These are phyloP conservation scores for Daubentonia madagascariensis DNA, from an alignment of 2,113 vertebrate species.

Conservation along the genomic window DNA sequence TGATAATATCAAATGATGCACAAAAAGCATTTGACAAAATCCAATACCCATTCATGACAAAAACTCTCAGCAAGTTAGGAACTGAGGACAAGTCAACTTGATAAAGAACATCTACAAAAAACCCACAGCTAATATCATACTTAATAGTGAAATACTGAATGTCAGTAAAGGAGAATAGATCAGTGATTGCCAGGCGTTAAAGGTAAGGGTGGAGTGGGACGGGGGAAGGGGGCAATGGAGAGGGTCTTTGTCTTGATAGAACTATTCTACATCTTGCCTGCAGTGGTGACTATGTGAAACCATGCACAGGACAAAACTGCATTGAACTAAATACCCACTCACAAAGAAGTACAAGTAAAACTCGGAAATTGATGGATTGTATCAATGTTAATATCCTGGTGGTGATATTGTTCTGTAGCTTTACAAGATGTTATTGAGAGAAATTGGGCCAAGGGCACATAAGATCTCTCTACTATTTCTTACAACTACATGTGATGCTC, in stretches of 20 bases:
- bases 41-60: neutral
- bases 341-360: neutral
- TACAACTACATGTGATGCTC: neutral
- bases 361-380: neutral
- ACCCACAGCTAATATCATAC: neutral
- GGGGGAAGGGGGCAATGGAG: neutral
- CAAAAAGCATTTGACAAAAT: slow-evolving; percentile 1
- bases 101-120: neutral
- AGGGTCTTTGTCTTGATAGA: neutral
- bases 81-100: neutral
- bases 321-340: neutral
- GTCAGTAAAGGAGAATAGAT: neutral
- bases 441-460: neutral
- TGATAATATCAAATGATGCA: neutral
- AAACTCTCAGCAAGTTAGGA: neutral
- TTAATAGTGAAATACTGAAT: neutral
- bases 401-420: neutral
- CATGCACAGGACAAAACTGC: neutral
- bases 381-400: neutral
- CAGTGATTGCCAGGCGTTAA: neutral
- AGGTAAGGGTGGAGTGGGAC: neutral
- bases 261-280: neutral
- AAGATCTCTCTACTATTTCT: neutral
- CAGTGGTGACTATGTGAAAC: neutral
- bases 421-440: neutral